Evolutionary conservation across 2,888 invertebrate species (phyloP).

Genomic region (Pherbina coryleti): DNA sequence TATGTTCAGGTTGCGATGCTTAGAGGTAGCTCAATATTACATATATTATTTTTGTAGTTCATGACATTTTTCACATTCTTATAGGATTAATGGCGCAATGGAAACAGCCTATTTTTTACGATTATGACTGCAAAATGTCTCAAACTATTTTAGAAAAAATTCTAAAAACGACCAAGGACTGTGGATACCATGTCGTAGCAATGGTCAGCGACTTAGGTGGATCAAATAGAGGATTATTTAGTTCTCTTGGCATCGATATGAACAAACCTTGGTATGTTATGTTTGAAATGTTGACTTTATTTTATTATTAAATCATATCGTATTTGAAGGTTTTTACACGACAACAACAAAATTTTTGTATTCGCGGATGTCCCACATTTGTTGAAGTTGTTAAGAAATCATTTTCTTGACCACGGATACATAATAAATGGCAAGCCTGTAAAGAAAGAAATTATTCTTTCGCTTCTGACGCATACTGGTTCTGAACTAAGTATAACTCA

Average conservation of each 20-base stretch:
- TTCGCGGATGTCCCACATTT: constrained; percentile 38
- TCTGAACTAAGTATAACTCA: constrained; percentile 30
- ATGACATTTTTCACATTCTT: too few relatives aligned
- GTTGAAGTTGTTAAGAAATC: constrained; percentile 36
- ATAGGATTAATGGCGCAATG: too few relatives aligned
- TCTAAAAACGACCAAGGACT: not conserved
- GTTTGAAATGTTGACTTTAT: not conserved
- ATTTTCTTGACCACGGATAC: constrained; percentile 36
- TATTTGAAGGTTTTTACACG: constrained; percentile 28
- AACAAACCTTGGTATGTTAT: constrained; percentile 1
- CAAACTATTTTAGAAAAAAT: too few relatives aligned
- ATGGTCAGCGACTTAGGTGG: constrained; percentile 33
- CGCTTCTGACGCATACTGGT: constrained; percentile 5
- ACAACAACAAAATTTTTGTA: constrained; percentile 27
- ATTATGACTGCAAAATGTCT: too few relatives aligned
- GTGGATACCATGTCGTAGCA: constrained; percentile 29
- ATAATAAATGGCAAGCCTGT: constrained; percentile 32
- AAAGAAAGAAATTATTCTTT: constrained; percentile 29
- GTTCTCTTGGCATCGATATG: not conserved
- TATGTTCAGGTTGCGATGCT: too few relatives aligned
- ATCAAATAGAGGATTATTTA: constrained; percentile 16
- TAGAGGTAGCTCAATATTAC: too few relatives aligned
- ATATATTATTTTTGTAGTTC: too few relatives aligned
- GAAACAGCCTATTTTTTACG: too few relatives aligned
- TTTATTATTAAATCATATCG: not conserved